phyloP scores from a whole-genome alignment of 2,888 invertebrate genomes.

The Electrophaes corylata region DNA sequence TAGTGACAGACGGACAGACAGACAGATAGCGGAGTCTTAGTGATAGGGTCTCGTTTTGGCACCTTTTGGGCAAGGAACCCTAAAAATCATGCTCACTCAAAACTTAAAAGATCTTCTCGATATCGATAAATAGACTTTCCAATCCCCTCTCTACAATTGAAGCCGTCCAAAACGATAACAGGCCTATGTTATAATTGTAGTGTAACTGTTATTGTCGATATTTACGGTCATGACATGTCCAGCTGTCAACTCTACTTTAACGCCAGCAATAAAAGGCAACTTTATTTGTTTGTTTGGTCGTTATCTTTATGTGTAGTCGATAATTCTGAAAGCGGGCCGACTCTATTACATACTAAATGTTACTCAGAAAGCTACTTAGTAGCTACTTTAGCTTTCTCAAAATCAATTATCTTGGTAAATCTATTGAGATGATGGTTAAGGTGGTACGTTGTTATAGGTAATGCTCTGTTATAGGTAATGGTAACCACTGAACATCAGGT shows the following conservation, averaged over 20 bases:
- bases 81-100: too few relatives aligned
- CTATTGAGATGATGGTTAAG: too few relatives aligned
- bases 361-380: conserved; percentile 8
- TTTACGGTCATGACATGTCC: conserved; percentile 40
- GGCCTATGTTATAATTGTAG: conserved; percentile 46
- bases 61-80: too few relatives aligned
- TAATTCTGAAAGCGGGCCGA: conserved; percentile 27
- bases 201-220: conserved; percentile 43
- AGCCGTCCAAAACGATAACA: conserved; percentile 33
- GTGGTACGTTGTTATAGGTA: too few relatives aligned
- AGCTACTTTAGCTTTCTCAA: conserved; percentile 6
- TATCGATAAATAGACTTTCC: conserved; percentile 14
- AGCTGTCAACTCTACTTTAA: conserved; percentile 37
- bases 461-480: too few relatives aligned
- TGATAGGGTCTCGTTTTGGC: too few relatives aligned
- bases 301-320: conserved; percentile 37
- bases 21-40: too few relatives aligned
- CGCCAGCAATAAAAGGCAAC: conserved; percentile 36
- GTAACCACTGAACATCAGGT: too few relatives aligned
- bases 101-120: conserved; percentile 4
- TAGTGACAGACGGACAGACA: too few relatives aligned
- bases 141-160: conserved; percentile 24
- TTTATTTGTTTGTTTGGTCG: conserved; percentile 45
- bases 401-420: conserved; percentile 9
- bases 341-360: conserved; percentile 18